Percentiles rank a stretch among this genome's conserved stretches.
Evolutionary conservation across 1,140 invertebrate species (phyloP).

Genomic region (Drosophila neocordata): DNA sequence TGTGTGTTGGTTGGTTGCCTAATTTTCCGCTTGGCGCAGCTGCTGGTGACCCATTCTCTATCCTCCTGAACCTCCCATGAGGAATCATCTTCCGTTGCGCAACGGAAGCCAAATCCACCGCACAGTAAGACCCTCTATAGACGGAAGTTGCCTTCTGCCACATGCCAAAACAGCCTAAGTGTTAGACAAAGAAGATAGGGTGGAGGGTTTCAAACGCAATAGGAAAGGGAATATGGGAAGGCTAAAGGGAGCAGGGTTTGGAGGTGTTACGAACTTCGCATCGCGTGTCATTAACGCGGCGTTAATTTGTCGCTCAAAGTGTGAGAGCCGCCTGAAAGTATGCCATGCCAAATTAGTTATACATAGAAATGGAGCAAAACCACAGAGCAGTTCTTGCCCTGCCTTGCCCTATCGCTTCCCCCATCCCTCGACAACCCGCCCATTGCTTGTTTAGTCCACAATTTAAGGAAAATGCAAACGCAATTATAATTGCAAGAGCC

Average conservation of each 20-base stretch:
- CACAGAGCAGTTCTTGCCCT: slow-evolving; percentile 31
- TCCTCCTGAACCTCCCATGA: background rate
- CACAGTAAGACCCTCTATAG: slow-evolving; percentile 27
- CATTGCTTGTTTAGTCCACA: slow-evolving; percentile 9
- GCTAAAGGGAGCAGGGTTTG: background rate
- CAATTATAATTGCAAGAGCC: slow-evolving; percentile 58
- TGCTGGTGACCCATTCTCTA: slow-evolving; percentile 22
- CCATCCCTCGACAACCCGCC: background rate
- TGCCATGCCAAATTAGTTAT: slow-evolving; percentile 71
- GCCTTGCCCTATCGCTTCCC: slow-evolving; percentile 5
- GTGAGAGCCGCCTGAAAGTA: slow-evolving; percentile 61
- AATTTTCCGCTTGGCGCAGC: slow-evolving; percentile 77
- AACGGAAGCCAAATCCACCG: slow-evolving; percentile 34
- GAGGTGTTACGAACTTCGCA: slow-evolving; percentile 8
- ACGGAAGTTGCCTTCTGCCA: slow-evolving; percentile 23
- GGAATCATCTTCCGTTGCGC: slow-evolving; percentile 51
- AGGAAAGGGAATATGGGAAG: too few relatives aligned
- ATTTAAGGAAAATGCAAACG: slow-evolving; percentile 35
- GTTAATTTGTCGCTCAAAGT: slow-evolving; percentile 75
- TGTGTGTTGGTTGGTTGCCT: slow-evolving; percentile 63
- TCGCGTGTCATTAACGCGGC: slow-evolving; percentile 69
- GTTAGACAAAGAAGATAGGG: slow-evolving; percentile 25
- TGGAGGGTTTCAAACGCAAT: too few relatives aligned
- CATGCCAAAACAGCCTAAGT: slow-evolving; percentile 25
- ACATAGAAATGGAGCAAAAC: slow-evolving; percentile 34